These are phyloP conservation scores for Protonemura montana DNA, from an alignment of 2,888 invertebrate species.

Conservation along the genomic window DNA sequence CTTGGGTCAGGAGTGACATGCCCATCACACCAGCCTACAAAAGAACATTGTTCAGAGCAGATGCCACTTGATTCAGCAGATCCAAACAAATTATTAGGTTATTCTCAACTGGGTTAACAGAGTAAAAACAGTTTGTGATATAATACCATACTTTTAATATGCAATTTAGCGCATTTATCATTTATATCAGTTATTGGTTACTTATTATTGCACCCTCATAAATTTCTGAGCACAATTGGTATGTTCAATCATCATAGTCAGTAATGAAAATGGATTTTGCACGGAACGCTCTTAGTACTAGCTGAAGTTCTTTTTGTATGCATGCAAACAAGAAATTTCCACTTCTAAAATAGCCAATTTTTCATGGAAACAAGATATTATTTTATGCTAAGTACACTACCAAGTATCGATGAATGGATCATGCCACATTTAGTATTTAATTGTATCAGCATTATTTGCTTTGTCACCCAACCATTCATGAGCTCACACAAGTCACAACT, in stretches of 20 bases:
- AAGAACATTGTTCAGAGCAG: too few relatives aligned
- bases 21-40: too few relatives aligned
- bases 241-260: conserved; percentile 7
- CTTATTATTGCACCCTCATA: conserved; percentile 7
- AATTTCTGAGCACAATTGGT: conserved; percentile 12
- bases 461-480: conserved; percentile 2
- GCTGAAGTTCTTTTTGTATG: not conserved
- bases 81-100: too few relatives aligned
- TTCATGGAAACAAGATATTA: conserved; percentile 33
- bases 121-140: not conserved
- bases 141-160: conserved; percentile 7
- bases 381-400: conserved; percentile 32
- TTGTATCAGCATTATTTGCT: conserved; percentile 15
- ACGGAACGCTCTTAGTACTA: not conserved
- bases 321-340: conserved; percentile 5
- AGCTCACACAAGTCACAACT: conserved; percentile 21
- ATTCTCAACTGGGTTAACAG: too few relatives aligned
- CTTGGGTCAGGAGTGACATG: too few relatives aligned
- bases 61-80: too few relatives aligned
- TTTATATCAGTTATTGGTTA: not conserved
- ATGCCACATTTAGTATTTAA: conserved; percentile 1
- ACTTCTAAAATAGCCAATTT: conserved; percentile 35
- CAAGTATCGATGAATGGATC: conserved; percentile 27
- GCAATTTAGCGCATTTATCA: not conserved
- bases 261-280: conserved; percentile 12